These are phyloP conservation scores for Cylindroiulus punctatus DNA, from an alignment of 2,888 invertebrate genomes.

Conservation along the genomic window DNA sequence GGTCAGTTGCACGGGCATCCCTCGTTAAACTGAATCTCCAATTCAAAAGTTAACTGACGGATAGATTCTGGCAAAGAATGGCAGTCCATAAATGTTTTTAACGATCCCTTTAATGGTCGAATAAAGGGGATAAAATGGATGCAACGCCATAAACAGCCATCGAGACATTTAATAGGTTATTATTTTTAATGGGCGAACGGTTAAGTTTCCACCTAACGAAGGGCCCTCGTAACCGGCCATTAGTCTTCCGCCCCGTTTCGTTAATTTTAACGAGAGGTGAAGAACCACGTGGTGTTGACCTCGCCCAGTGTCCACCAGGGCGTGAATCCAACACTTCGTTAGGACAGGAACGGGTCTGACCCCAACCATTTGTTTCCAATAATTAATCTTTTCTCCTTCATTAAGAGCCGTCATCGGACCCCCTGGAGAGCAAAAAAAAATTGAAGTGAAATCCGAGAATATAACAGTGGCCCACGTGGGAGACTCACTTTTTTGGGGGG, in stretches of 20 bases:
- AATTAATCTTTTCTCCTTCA: slow-evolving; percentile 26
- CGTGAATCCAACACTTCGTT: slow-evolving; percentile 42
- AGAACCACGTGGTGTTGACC: neutral
- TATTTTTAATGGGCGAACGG: slow-evolving; percentile 25
- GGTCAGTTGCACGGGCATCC: neutral
- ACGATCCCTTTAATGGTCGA: neutral
- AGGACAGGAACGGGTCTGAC: neutral
- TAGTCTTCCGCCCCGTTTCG: neutral
- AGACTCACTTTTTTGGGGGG: neutral
- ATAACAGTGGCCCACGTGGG: slow-evolving; percentile 4
- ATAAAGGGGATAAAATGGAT: neutral
- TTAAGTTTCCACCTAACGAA: neutral
- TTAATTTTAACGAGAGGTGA: slow-evolving; percentile 12
- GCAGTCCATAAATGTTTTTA: neutral
- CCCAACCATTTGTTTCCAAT: slow-evolving; percentile 27
- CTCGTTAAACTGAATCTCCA: neutral
- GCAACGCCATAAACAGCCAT: neutral
- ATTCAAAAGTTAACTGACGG: too few relatives aligned
- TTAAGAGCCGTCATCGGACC: slow-evolving; percentile 9
- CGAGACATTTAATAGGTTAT: slow-evolving; percentile 23
- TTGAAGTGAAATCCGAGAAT: neutral
- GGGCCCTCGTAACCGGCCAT: neutral
- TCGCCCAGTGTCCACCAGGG: slow-evolving; percentile 12
- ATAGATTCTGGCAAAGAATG: too few relatives aligned
- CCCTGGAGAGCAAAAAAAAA: neutral